A percentile compares a stretch with the other conserved stretches of the same genome.
Conservation (phyloP, 2,888 invertebrate species). For the Hedya salicella region DNA sequence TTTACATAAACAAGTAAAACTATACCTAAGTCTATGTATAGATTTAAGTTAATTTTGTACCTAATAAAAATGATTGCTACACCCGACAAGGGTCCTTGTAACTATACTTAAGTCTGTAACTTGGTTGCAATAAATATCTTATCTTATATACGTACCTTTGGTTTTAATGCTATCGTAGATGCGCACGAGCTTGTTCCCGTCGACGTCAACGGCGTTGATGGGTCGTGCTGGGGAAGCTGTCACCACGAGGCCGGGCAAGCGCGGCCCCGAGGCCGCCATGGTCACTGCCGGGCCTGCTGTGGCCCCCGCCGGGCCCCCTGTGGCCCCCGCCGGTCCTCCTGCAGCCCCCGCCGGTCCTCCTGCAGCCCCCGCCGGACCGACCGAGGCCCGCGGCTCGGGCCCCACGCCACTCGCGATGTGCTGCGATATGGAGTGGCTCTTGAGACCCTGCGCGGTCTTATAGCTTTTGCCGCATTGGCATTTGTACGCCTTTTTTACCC, state of each 20-base stretch:
- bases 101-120: too few species aligned
- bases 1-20: too few species aligned
- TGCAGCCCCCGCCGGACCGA: conserved; percentile 70
- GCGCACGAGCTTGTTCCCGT: conserved; percentile 73
- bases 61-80: too few species aligned
- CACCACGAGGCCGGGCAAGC: conserved; percentile 71
- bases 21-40: too few species aligned
- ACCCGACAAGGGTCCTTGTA: too few species aligned
- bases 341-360: conserved; percentile 59
- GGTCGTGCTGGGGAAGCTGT: conserved; percentile 72
- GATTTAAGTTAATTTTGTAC: too few species aligned
- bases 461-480: conserved; percentile 95
- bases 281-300: conserved; percentile 71
- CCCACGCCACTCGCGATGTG: conserved; percentile 55
- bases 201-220: conserved; percentile 56
- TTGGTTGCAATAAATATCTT: too few species aligned
- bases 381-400: conserved; percentile 26
- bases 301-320: conserved; percentile 65
- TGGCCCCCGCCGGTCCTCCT: neutral
- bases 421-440: conserved; percentile 86
- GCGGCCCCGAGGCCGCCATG: conserved; percentile 67
- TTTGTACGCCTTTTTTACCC: conserved; percentile 91
- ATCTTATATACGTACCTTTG: conserved; percentile 57
- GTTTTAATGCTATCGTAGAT: conserved; percentile 75
- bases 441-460: conserved; percentile 91